phyloP scores from a whole-genome alignment of 2,113 vertebrate species.

The Mormyrus iriodes region DNA sequence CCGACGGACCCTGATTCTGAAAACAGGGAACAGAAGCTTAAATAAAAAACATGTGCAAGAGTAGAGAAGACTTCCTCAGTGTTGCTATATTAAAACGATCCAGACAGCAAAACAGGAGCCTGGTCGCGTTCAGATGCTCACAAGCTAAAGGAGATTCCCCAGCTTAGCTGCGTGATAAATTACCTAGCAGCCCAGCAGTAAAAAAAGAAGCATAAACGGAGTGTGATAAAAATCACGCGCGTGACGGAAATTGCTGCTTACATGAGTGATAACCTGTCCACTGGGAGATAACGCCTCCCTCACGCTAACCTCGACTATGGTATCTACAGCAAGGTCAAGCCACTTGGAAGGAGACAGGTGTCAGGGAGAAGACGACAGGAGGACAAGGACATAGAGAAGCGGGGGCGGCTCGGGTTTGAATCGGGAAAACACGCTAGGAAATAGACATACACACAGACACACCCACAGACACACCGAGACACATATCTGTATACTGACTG shows the following conservation, averaged over 20 bases:
- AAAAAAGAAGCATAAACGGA: background rate
- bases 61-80: background rate
- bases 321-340: slow-evolving; percentile 3
- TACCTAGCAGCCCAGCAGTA: slow-evolving; percentile 33
- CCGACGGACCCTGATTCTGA: background rate
- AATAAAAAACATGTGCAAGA: background rate
- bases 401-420: background rate
- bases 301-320: background rate
- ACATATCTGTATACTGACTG: background rate
- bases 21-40: background rate
- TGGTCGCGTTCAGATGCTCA: background rate
- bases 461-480: background rate
- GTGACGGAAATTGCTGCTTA: background rate
- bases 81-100: background rate
- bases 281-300: background rate
- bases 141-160: slow-evolving; percentile 16
- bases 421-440: background rate
- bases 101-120: background rate
- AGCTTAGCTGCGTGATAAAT: slow-evolving; percentile 35
- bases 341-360: background rate
- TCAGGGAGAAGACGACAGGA: background rate
- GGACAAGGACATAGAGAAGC: background rate
- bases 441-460: background rate
- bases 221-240: background rate
- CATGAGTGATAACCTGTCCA: background rate